Percentiles rank a stretch among this genome's conserved stretches.
Evolutionary conservation across 2,113 vertebrate genomes (phyloP).

Genomic region (Microtus richardsoni): DNA sequence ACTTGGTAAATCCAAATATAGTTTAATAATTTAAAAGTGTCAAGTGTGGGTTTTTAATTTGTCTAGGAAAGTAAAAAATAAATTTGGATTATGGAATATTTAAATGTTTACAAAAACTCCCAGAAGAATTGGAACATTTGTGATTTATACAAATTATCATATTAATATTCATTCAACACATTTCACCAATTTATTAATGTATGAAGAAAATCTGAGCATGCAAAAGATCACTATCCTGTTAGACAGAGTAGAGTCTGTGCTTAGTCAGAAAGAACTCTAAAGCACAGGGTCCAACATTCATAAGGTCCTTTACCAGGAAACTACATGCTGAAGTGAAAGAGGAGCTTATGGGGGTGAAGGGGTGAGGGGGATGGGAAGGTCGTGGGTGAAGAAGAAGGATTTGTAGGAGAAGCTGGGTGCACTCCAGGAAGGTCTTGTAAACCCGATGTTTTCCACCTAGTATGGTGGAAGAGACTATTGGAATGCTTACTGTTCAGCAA

Average conservation of each 20-base stretch:
- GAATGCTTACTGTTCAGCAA: neutral
- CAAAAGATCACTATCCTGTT: neutral
- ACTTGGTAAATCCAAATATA: neutral
- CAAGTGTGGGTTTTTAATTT: neutral
- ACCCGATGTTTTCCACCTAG: neutral
- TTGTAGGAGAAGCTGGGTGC: neutral
- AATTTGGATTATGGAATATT: neutral
- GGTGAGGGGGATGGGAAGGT: too few species aligned
- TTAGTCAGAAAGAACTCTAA: neutral
- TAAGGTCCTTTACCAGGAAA: neutral
- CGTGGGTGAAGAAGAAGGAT: neutral
- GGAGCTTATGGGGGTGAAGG: too few species aligned
- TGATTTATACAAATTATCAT: neutral
- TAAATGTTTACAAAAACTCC: neutral
- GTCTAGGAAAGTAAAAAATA: neutral
- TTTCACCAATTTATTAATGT: neutral
- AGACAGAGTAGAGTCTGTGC: neutral
- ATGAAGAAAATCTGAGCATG: neutral
- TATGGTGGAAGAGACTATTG: neutral
- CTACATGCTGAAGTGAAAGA: neutral
- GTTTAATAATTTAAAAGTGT: neutral
- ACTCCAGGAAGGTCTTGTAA: fast-evolving
- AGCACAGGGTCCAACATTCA: neutral
- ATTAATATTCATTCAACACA: neutral
- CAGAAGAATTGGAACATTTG: neutral